Evolutionary conservation across 2,888 invertebrate species (phyloP), one percentile per base, ranked within the genome.

Genomic region (Gymnocheta viridis): DNA sequence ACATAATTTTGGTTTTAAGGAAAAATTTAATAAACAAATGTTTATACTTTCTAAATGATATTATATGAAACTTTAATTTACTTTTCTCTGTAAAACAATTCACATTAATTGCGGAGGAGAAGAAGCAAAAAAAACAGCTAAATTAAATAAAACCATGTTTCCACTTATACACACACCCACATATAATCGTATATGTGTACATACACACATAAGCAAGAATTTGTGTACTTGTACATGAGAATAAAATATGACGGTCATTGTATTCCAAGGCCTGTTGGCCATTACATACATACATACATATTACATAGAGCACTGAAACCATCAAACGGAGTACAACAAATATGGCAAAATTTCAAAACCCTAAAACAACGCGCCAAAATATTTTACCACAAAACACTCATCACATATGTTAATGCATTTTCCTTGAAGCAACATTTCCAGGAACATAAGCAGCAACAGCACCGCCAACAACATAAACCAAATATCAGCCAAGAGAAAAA

Each of bases 401-500:
- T 84, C 84, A 81, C 84, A 81, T 78, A 84, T 84, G 84, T 78
- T 81, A 84, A 84, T 81, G 77, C 62, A 78, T 69, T 81, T 81
- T 54, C 73, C 84, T 84, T 84, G 10, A 69, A 81, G 84, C 77
- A 72, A 69, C 35, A 73, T 77, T 73, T 62, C 35, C 51, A 19
- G 66, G 6, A 69, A 74, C 47, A 58, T 35, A 56, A 66, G 44
- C 70, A 54, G 22, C 54, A 54, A 54, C 44, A 62, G 19, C 56
- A 56, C 4, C 64, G 22, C 9, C 44, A 41, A 17, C 27, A 66
- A 35, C 47, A 17, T n/a, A n/a, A 56, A 58, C 58, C 58, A 58
- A 69, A 22, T 29, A 44, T 17, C 29, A 58, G 49, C 62, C 4
- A n/a, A n/a, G n/a, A 27, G 27, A 3, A 27, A 19, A 29, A 14